Percentiles rank a stretch among this genome's conserved stretches.
phyloP scores from a whole-genome alignment of 1,140 invertebrate species.

The Zaprionus gabonicus region DNA sequence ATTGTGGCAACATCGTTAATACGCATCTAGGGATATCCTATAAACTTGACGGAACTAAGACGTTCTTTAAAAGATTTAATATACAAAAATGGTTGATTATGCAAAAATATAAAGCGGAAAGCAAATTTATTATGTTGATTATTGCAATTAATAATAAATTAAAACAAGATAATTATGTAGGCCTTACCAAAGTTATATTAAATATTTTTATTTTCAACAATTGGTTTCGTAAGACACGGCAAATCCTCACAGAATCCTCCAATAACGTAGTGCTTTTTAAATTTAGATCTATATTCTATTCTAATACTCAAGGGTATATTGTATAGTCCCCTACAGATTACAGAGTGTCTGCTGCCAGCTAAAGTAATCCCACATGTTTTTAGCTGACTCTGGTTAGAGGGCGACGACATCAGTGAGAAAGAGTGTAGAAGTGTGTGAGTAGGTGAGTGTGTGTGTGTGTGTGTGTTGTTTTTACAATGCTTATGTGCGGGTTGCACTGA shows the following conservation, averaged over 20 bases:
- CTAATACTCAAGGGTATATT: background rate
- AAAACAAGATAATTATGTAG: no score
- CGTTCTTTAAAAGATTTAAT: background rate
- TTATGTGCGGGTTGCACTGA: constrained; percentile 67
- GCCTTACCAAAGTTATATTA: no score
- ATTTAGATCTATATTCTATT: background rate
- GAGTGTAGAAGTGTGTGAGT: constrained; percentile 23
- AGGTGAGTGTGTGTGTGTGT: background rate
- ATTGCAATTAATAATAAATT: no score
- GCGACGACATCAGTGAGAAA: constrained; percentile 47
- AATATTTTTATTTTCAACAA: no score
- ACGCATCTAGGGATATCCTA: background rate
- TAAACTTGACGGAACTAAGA: background rate
- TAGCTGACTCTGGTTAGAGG: constrained; percentile 40
- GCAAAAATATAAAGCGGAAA: no score
- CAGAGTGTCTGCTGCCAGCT: background rate
- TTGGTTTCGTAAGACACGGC: no score
- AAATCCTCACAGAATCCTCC: background rate
- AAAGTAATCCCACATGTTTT: background rate
- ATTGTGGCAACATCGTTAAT: background rate
- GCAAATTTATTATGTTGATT: no score
- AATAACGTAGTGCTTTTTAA: background rate
- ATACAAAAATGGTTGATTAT: no score
- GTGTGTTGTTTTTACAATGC: constrained; percentile 49
- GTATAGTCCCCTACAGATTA: background rate